Evolutionary conservation across 2,113 vertebrate genomes (phyloP).

Genomic region (rat (Rattus norvegicus)): DNA sequence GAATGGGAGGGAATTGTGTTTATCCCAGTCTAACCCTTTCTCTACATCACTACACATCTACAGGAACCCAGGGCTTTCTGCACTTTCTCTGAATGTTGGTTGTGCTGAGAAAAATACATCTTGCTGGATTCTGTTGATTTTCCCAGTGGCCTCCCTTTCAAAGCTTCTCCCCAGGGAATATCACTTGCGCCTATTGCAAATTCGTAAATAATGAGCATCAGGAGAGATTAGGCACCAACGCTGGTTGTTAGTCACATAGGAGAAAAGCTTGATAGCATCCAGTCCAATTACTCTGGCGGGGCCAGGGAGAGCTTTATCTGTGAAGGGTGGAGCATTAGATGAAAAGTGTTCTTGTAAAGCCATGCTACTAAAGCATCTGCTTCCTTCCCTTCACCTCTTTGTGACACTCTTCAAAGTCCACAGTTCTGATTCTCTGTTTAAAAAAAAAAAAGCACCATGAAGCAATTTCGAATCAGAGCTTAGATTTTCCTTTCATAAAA

Average conservation of each 20-base stretch:
- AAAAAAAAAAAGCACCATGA: background rate
- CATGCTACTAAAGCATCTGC: background rate
- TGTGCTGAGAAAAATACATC: background rate
- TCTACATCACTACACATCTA: accelerated
- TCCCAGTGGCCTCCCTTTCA: background rate
- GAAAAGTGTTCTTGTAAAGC: conserved; percentile 18
- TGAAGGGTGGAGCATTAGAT: background rate
- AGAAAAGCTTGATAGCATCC: conserved; percentile 58
- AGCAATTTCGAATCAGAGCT: background rate
- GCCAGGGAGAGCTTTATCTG: conserved; percentile 37
- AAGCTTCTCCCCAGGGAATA: conserved; percentile 52
- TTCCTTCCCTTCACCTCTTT: background rate
- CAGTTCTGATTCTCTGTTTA: background rate
- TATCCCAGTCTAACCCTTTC: background rate
- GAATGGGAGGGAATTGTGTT: background rate
- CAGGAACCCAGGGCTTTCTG: background rate
- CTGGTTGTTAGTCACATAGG: conserved; percentile 55
- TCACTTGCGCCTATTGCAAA: background rate
- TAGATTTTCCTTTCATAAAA: conserved; percentile 28
- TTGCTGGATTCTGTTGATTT: background rate
- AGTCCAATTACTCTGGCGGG: background rate
- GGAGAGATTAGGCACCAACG: conserved; percentile 38
- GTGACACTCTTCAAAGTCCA: background rate
- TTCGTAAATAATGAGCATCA: conserved; percentile 61
- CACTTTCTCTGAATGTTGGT: background rate